phyloP scores from a whole-genome alignment of 2,888 invertebrate species.

The Phragmatobia fuliginosa region DNA sequence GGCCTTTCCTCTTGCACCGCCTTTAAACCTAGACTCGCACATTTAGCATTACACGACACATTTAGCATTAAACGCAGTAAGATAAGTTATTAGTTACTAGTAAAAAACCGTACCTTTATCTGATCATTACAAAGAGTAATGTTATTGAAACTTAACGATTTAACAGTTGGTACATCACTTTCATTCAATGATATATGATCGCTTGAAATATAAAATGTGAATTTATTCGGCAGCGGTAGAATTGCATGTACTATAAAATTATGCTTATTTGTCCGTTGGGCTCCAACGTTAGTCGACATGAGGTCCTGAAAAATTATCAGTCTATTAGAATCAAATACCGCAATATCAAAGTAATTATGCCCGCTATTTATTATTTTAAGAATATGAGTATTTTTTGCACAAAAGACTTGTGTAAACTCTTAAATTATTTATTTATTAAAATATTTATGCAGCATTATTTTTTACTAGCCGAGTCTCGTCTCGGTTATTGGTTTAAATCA shows the following conservation, averaged over 20 bases:
- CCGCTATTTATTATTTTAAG: too few species aligned
- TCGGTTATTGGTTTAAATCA: too few species aligned
- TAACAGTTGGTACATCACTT: slow-evolving; percentile 63
- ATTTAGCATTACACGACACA: too few species aligned
- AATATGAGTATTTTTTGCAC: too few species aligned
- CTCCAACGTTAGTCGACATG: slow-evolving; percentile 51
- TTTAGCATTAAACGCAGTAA: neutral
- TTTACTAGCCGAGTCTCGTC: too few species aligned
- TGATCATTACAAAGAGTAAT: slow-evolving; percentile 68
- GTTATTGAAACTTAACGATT: slow-evolving; percentile 66
- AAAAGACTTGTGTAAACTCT: too few species aligned
- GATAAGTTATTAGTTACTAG: neutral
- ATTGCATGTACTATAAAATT: slow-evolving; percentile 60
- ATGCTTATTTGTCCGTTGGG: slow-evolving; percentile 52
- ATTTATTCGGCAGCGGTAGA: slow-evolving; percentile 57
- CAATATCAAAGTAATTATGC: too few species aligned
- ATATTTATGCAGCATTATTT: too few species aligned
- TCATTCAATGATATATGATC: slow-evolving; percentile 48
- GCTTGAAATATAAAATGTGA: slow-evolving; percentile 60
- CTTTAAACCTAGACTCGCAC: too few species aligned
- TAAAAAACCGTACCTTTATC: slow-evolving; percentile 65
- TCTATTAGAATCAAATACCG: too few species aligned
- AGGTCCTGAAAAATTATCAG: slow-evolving; percentile 59
- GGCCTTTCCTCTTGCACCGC: too few species aligned
- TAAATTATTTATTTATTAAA: too few species aligned